Base-by-base conservation (phyloP, 1,140 invertebrate genomes). In the Steinernema khuongi region DNA sequence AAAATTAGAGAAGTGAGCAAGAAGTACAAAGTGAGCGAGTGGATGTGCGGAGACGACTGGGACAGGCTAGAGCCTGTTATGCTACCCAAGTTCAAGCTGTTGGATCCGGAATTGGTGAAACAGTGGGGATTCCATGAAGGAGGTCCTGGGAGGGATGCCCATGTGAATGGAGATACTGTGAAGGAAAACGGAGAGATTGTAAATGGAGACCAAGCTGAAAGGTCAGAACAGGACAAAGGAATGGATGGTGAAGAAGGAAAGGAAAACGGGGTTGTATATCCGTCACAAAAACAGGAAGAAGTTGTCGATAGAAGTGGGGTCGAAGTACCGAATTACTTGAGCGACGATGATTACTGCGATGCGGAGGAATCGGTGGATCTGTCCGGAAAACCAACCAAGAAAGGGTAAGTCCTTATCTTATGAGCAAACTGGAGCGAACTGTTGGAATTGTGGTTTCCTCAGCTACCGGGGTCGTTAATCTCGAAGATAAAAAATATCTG, bases 271-370 rank as follows among this genome's bases (percentile, higher is more conserved):
- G 36, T 41, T 41, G n/a, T n/a, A n/a, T n/a, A n/a, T n/a, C n/a
- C n/a, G n/a, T n/a, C 36, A 41, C n/a, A n/a, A 41, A n/a, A n/a
- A 41, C 36, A n/a, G n/a, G 36, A 41, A 41, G 36, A 7, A 7
- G 36, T 7, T 41, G 36, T 14, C 14, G 22, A 11, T 22, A 2
- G 50, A 60, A 22, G 22, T 60, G 50, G 26, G 22, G 4, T 22
- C 11, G 50, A 60, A 22, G 22, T 60, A 14, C 14, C 19, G 7
- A 60, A 60, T 22, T 60, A 22, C 22, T 26, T 60, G 50, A 60
- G 50, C 50, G 50, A 60, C 50, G 50, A 60, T 22, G 50, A 60
- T 22, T 60, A 60, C 50, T 60, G 7, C 2, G 50, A 60, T 60
- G 50, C 50, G 14, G 50, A n/a, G 50, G 50, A 60, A 7, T 41